Conservation (phyloP, 2,888 invertebrate species). For the Rhagonycha lutea region DNA sequence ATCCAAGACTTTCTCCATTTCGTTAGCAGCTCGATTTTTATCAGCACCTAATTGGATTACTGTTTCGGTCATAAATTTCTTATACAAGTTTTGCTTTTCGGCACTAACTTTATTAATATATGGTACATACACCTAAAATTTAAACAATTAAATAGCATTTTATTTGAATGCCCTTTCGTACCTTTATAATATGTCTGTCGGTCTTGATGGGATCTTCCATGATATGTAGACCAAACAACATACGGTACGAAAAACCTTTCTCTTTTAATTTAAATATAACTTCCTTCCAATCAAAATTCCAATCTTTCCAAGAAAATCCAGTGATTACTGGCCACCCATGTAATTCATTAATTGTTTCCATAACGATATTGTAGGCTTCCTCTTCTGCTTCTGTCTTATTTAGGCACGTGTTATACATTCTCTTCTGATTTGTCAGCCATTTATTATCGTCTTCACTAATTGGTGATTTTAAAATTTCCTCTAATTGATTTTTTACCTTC, state of each 20-base stretch:
- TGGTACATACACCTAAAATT: conserved; percentile 5
- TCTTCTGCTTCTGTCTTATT: conserved; percentile 32
- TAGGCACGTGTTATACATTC: conserved; percentile 37
- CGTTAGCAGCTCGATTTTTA: conserved; percentile 25
- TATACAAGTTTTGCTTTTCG: conserved; percentile 3
- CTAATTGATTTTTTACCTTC: conserved; percentile 1
- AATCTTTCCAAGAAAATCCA: conserved; percentile 34
- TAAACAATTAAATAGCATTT: not conserved
- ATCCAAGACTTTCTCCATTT: conserved; percentile 36
- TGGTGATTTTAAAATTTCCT: conserved; percentile 7
- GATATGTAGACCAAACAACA: not conserved
- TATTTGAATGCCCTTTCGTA: not conserved
- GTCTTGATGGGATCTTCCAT: not conserved
- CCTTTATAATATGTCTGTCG: not conserved
- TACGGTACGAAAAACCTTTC: conserved; percentile 61
- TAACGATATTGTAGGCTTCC: conserved; percentile 25
- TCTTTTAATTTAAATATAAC: conserved; percentile 63
- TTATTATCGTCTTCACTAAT: conserved; percentile 8
- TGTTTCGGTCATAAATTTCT: conserved; percentile 37
- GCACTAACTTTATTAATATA: not conserved
- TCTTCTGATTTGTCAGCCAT: conserved; percentile 8
- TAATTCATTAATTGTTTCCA: conserved; percentile 36
- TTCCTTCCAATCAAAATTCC: conserved; percentile 40
- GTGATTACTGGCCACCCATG: conserved; percentile 46
- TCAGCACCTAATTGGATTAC: conserved; percentile 36